Evolutionary conservation across 2,113 vertebrate species (phyloP), one percentile per base, ranked within the genome.

Genomic region (Crotalus tigris): DNA sequence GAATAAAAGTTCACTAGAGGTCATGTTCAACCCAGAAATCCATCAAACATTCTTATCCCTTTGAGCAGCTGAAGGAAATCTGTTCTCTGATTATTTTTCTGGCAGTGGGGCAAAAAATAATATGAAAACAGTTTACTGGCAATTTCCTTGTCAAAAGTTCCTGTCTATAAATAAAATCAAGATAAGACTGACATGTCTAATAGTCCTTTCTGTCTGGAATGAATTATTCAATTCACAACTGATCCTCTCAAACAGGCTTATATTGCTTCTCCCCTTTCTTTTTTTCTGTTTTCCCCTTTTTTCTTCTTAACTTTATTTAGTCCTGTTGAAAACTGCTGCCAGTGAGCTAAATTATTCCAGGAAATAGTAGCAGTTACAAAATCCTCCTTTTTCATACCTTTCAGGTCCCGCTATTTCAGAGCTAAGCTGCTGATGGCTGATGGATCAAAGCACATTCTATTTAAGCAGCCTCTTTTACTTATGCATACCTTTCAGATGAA

Each of bases 91-190:
- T 90, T 93, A 94, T 95, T 94, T 91, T 90, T 90, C 86, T 90
- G 85, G 88, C 54, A 57, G 54, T 4, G 26, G 24, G 23, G 0
- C 15, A n/a, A 0, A 49, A 44, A 54, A 92, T 91, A 94, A 90
- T n/a, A 91, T 15, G 54, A 93, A 81, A 91, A 94, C 92, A 95
- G 96, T 96, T 96, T 95, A 95, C 93, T 95, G 94, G 96, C 95
- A 97, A 97, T 97, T 97, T 97, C 96, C 96, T 96, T 95, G 97
- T 97, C 96, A 97, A 94, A 96, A 97, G 94, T 96, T 96, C 94
- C 95, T 92, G 94, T 95, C 97, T 96, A 95, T 96, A 97, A 97
- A 96, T 95, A 97, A 93, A 96, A 95, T 95, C 95, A 95, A 91
- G 96, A 93, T 88, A 95, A 97, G 96, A 95, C 93, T 96, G 96